Conservation (phyloP, 23 tunicate genomes). For the Trididemnum nubilum region DNA sequence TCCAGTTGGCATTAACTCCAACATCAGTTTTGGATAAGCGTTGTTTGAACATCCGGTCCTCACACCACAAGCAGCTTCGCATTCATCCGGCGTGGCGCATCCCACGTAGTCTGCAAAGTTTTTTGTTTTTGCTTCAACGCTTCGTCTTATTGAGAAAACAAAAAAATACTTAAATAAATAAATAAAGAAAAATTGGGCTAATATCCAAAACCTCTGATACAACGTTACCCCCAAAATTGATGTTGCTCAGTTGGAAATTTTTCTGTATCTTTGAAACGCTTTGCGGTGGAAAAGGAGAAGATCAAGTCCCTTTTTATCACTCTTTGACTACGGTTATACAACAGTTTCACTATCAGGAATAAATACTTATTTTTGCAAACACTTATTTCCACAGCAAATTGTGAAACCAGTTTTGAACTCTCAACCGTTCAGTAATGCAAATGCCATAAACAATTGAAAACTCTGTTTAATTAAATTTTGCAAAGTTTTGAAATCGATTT, state of each 20-base stretch:
- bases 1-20: slow-evolving; percentile 85
- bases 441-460: too few relatives aligned
- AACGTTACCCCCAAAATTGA: not conserved
- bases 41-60: slow-evolving; percentile 72
- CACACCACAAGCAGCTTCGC: slow-evolving; percentile 55
- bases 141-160: not conserved
- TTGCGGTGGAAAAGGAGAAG: too few relatives aligned
- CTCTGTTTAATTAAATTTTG: too few relatives aligned
- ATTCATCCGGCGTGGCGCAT: slow-evolving; percentile 58
- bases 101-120: slow-evolving; percentile 86
- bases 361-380: too few relatives aligned
- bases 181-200: not conserved
- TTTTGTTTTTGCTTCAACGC: too few relatives aligned
- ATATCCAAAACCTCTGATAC: not conserved
- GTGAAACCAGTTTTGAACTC: too few relatives aligned
- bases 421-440: too few relatives aligned
- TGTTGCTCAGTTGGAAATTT: not conserved
- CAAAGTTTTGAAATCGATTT: too few relatives aligned
- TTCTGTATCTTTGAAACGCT: not conserved
- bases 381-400: too few relatives aligned
- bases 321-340: too few relatives aligned
- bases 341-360: too few relatives aligned
- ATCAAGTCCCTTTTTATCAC: too few relatives aligned
- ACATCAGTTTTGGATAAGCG: slow-evolving; percentile 81
- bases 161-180: not conserved